Percentiles rank a stretch among this genome's conserved stretches.
These are phyloP conservation scores for Cepaea hortensis DNA, from an alignment of 2,888 invertebrate species.

Conservation along the genomic window DNA sequence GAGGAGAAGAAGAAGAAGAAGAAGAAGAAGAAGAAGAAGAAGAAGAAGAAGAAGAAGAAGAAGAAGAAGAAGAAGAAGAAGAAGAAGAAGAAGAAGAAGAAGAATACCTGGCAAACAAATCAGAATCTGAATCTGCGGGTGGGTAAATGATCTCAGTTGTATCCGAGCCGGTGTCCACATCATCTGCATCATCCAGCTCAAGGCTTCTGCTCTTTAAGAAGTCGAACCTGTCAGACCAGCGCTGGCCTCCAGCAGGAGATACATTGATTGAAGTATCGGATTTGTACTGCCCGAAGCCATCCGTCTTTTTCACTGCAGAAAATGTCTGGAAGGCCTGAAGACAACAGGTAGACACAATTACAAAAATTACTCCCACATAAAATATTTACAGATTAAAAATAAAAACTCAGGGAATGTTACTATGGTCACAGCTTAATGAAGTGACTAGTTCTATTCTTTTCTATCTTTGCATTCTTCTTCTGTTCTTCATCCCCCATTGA, in stretches of 20 bases:
- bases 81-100: not conserved
- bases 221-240: constrained; percentile 39
- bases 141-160: constrained; percentile 67
- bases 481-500: too few species aligned
- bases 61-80: not conserved
- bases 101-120: constrained; percentile 60
- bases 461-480: too few species aligned
- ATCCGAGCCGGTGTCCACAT: constrained; percentile 59
- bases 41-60: constrained; percentile 4
- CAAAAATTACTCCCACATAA: not conserved
- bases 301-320: not conserved
- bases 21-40: constrained; percentile 21
- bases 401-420: too few species aligned
- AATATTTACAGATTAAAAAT: not conserved
- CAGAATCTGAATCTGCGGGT: constrained; percentile 64
- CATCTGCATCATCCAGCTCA: constrained; percentile 58
- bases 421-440: too few species aligned
- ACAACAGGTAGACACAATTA: not conserved
- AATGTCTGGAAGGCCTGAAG: constrained; percentile 1
- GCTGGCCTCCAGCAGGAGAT: not conserved
- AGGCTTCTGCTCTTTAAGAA: constrained; percentile 37
- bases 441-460: too few species aligned
- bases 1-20: not conserved
- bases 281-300: constrained; percentile 23
- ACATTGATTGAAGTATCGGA: constrained; percentile 38